A percentile compares a stretch with the other conserved stretches of the same genome.
Evolutionary conservation across 2,113 vertebrate species (phyloP).

Genomic region (Forbesichthys agassizii): DNA sequence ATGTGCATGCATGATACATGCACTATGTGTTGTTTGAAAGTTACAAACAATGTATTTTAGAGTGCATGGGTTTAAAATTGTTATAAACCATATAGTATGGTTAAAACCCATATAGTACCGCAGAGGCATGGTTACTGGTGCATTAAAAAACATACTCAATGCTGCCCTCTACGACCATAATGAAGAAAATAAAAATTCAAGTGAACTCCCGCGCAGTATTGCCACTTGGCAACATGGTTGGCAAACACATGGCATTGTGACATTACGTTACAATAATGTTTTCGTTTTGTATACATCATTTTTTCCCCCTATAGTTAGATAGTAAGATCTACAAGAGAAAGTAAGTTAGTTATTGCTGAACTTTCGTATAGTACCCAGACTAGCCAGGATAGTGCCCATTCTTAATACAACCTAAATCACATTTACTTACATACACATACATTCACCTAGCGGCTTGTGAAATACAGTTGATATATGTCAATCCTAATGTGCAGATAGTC

Average conservation of each 20-base stretch:
- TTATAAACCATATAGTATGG: neutral
- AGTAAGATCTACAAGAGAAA: neutral
- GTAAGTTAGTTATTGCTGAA: neutral
- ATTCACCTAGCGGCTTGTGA: no score
- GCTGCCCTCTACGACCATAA: conserved; percentile 47
- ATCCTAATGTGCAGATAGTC: no score
- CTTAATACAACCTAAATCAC: neutral
- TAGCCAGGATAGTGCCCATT: neutral
- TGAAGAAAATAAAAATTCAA: conserved; percentile 48
- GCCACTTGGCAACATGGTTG: conserved; percentile 27
- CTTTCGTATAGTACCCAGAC: neutral
- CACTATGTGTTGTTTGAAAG: no score
- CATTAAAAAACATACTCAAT: conserved; percentile 18
- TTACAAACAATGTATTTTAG: no score
- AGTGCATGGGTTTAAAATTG: no score
- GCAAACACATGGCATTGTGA: conserved; percentile 21
- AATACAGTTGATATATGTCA: neutral
- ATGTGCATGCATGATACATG: no score
- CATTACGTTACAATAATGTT: neutral
- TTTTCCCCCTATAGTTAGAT: neutral
- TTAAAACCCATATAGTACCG: neutral
- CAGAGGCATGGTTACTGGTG: neutral
- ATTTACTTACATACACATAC: neutral
- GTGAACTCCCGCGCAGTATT: conserved; percentile 67
- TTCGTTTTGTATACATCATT: neutral